Percentiles rank a stretch among this genome's conserved stretches.
Evolutionary conservation across 37 sponge, comb jelly and placozoan species (phyloP).

Genomic region (Crambe crambe): DNA sequence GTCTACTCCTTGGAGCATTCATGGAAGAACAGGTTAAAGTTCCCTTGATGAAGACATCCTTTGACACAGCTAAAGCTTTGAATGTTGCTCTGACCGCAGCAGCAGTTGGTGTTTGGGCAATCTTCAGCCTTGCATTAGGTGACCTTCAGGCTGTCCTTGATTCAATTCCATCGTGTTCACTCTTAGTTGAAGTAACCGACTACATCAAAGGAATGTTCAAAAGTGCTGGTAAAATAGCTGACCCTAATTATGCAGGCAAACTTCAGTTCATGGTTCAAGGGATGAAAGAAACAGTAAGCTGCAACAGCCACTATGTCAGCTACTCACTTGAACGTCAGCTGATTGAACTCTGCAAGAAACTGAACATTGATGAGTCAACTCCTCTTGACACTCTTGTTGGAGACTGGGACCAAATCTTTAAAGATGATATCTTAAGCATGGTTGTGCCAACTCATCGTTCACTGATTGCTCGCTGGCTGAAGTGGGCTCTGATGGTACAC

Average conservation of each 20-base stretch:
- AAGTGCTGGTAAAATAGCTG: neutral
- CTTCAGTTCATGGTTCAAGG: constrained; percentile 57
- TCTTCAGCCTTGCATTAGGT: constrained; percentile 43
- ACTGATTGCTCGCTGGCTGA: constrained; percentile 71
- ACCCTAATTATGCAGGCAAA: constrained; percentile 44
- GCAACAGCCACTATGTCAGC: constrained; percentile 59
- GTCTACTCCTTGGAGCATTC: constrained; percentile 46
- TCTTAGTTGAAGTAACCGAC: constrained; percentile 38
- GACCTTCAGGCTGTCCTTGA: constrained; percentile 33
- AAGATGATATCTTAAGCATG: constrained; percentile 38
- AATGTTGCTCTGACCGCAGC: neutral
- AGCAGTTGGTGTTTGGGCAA: constrained; percentile 65
- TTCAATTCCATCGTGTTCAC: neutral
- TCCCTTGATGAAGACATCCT: constrained; percentile 45
- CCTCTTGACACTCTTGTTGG: constrained; percentile 3
- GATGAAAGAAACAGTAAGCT: constrained; percentile 46
- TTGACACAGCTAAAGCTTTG: constrained; percentile 43
- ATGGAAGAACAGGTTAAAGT: constrained; percentile 60
- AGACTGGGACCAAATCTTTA: constrained; percentile 49
- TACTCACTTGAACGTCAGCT: constrained; percentile 74
- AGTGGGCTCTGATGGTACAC: constrained; percentile 61
- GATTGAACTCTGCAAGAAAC: constrained; percentile 43
- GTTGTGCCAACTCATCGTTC: constrained; percentile 25
- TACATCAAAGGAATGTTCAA: constrained; percentile 44
- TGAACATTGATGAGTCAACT: constrained; percentile 8